Percentiles rank a stretch among this genome's conserved stretches.
phyloP scores from a whole-genome alignment of 2,888 invertebrate genomes.

The Rhogogaster chlorosoma region DNA sequence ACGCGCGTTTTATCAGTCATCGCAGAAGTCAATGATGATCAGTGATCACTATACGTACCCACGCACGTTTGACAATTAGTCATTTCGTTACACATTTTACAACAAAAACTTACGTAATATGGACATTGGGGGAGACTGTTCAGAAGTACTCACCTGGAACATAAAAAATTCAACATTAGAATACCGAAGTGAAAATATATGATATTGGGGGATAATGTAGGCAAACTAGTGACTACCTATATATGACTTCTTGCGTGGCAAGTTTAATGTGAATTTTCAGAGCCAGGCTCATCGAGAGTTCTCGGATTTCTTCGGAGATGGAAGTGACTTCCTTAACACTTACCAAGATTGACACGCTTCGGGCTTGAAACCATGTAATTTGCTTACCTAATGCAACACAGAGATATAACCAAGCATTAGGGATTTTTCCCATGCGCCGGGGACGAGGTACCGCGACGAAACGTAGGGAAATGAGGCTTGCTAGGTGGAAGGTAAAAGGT shows the following conservation, averaged over 20 bases:
- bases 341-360: constrained; percentile 45
- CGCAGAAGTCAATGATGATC: background rate
- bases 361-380: constrained; percentile 44
- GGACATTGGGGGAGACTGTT: background rate
- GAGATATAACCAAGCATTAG: constrained; percentile 41
- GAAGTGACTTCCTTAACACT: constrained; percentile 24
- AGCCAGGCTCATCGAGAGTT: background rate
- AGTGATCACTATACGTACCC: background rate
- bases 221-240: background rate
- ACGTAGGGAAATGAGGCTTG: constrained; percentile 29
- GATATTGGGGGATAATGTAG: background rate
- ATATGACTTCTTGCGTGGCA: background rate
- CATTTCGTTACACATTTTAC: background rate
- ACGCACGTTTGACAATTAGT: background rate
- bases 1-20: background rate
- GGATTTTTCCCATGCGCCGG: constrained; percentile 10
- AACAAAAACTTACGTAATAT: constrained; percentile 4
- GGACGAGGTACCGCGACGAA: constrained; percentile 41
- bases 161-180: constrained; percentile 14
- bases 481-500: constrained; percentile 23
- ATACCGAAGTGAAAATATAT: background rate
- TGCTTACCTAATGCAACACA: constrained; percentile 42
- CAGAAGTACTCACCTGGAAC: constrained; percentile 43
- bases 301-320: background rate
- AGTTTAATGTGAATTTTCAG: background rate